These are phyloP conservation scores for Perdix hodgsoniae DNA, from an alignment of 2,797 vertebrate species.

Conservation along the genomic window DNA sequence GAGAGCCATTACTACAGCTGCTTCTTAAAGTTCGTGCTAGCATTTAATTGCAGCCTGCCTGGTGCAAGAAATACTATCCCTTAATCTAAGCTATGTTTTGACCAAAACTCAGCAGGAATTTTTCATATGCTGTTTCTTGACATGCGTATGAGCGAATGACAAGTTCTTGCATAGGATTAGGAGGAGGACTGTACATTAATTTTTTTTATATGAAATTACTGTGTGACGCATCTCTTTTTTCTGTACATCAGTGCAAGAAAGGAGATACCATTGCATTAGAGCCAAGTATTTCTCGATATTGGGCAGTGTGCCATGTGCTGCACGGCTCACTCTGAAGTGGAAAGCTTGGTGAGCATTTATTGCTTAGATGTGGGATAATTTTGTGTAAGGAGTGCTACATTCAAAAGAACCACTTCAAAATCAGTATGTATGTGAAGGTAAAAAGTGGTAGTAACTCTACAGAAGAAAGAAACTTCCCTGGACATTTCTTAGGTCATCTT, in stretches of 20 bases:
- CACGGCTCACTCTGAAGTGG: accelerated
- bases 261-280: neutral
- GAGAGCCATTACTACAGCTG: neutral
- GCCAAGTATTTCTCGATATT: neutral
- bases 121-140: neutral
- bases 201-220: neutral
- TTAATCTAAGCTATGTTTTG: slow-evolving; percentile 5
- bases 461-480: neutral
- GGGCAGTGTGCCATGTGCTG: neutral
- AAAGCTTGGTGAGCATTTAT: neutral
- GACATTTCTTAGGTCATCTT: neutral
- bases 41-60: neutral
- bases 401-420: neutral
- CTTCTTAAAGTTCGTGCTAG: neutral
- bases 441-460: neutral
- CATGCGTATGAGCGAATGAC: neutral
- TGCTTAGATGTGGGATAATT: neutral
- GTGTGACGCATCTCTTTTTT: slow-evolving; percentile 5
- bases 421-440: neutral
- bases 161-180: neutral
- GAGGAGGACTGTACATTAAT: neutral
- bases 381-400: neutral
- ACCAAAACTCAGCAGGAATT: slow-evolving; percentile 17
- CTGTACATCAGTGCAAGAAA: neutral
- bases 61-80: neutral